Conservation (phyloP, 2,888 invertebrate species). For the Hololepta plana region DNA sequence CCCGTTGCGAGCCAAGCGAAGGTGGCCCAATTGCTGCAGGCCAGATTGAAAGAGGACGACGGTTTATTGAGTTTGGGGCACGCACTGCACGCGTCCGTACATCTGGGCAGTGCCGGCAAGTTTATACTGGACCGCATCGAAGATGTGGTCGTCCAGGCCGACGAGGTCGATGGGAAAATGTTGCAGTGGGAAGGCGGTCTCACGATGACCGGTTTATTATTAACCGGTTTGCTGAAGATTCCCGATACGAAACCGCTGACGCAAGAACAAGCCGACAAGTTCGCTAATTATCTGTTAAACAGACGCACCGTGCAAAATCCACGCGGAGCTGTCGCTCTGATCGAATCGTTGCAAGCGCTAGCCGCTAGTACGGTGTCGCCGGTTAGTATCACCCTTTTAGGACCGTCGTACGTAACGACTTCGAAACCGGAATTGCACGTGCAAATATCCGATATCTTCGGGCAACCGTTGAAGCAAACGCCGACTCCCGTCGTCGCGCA, state of each 20-base stretch:
- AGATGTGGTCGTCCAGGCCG: constrained; percentile 86
- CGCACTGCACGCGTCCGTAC: constrained; percentile 64
- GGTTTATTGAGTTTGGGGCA: constrained; percentile 58
- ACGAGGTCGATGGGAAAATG: constrained; percentile 78
- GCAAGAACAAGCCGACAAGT: constrained; percentile 67
- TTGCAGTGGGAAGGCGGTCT: constrained; percentile 87
- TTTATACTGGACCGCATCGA: constrained; percentile 63
- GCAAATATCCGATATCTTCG: constrained; percentile 56
- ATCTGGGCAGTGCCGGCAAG: constrained; percentile 47
- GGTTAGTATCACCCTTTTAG: constrained; percentile 63
- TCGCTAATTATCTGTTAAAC: constrained; percentile 77
- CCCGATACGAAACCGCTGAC: constrained; percentile 51
- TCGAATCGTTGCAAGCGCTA: constrained; percentile 53
- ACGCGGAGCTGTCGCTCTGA: constrained; percentile 63
- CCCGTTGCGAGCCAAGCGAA: constrained; percentile 44
- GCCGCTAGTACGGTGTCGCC: constrained; percentile 43
- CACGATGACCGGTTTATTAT: constrained; percentile 49
- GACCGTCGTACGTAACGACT: constrained; percentile 57
- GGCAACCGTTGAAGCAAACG: constrained; percentile 47
- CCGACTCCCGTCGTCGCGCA: constrained; percentile 54
- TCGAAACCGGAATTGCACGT: constrained; percentile 56
- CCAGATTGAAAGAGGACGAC: constrained; percentile 71
- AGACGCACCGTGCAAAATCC: constrained; percentile 76
- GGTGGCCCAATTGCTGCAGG: constrained; percentile 52
- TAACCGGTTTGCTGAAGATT: constrained; percentile 30